Evolutionary conservation across 2,888 invertebrate genomes (phyloP).

Genomic region (Agriopis marginaria): DNA sequence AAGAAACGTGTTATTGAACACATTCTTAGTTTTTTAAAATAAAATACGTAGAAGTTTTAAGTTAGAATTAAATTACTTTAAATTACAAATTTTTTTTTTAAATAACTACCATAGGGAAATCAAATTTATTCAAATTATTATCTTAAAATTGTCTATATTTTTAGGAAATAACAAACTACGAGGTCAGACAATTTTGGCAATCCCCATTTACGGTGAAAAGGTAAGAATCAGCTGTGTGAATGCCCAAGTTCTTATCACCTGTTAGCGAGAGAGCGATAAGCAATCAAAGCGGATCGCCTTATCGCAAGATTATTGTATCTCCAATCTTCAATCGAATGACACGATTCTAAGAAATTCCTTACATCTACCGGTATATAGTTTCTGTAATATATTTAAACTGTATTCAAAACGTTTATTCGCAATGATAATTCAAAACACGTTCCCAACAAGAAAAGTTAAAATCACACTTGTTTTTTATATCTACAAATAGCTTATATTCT

Average conservation of each 20-base stretch:
- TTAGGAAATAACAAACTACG: neutral
- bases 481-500: neutral
- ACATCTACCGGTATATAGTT: neutral
- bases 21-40: too few relatives aligned
- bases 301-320: constrained; percentile 25
- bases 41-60: too few relatives aligned
- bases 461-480: neutral
- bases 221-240: constrained; percentile 16
- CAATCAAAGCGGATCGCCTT: constrained; percentile 20
- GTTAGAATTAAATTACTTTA: too few relatives aligned
- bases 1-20: too few relatives aligned
- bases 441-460: too few relatives aligned
- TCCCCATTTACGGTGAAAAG: neutral
- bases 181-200: too few relatives aligned
- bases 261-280: constrained; percentile 30
- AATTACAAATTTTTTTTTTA: too few relatives aligned
- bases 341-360: constrained; percentile 22
- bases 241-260: constrained; percentile 18
- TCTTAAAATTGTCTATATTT: too few relatives aligned
- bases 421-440: neutral
- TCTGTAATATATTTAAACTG: neutral
- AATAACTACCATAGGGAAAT: too few relatives aligned
- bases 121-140: too few relatives aligned
- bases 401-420: neutral
- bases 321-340: constrained; percentile 23